Conservation (phyloP, 2,888 invertebrate genomes). For the Sarcophaga subvicina region DNA sequence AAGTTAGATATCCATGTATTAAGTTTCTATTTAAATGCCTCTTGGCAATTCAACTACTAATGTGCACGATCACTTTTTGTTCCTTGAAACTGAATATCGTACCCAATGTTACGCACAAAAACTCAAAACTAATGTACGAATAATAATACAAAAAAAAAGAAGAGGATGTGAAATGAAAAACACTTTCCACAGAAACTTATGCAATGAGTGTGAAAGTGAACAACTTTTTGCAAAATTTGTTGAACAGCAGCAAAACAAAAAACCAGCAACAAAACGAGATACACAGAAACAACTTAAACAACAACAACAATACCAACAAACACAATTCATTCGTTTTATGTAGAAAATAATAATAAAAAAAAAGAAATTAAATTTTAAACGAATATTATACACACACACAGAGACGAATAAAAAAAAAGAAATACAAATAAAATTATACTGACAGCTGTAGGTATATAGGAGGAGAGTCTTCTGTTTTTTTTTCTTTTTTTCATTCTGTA, state of each 20-base stretch:
- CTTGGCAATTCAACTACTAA: too few relatives aligned
- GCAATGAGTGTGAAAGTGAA: slow-evolving; percentile 39
- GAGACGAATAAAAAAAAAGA: neutral
- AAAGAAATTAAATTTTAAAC: slow-evolving; percentile 48
- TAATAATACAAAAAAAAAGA: neutral
- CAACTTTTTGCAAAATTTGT: slow-evolving; percentile 47
- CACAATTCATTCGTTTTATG: slow-evolving; percentile 4
- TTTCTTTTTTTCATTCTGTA: neutral
- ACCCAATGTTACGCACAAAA: too few relatives aligned
- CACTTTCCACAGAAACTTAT: neutral
- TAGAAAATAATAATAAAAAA: neutral
- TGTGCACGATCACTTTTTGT: too few relatives aligned
- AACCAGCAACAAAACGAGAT: too few relatives aligned
- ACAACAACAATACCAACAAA: neutral
- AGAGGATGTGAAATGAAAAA: neutral
- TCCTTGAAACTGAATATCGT: too few relatives aligned
- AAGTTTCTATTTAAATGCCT: too few relatives aligned
- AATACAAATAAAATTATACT: slow-evolving; percentile 27
- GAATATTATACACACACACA: slow-evolving; percentile 1
- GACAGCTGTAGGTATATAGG: slow-evolving; percentile 25
- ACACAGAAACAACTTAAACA: too few relatives aligned
- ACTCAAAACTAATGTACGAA: too few relatives aligned
- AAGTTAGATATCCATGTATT: too few relatives aligned
- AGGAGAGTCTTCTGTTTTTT: neutral
- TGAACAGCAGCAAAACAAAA: slow-evolving; percentile 6